A percentile compares a stretch with the other conserved stretches of the same genome.
Evolutionary conservation across 1,140 invertebrate genomes (phyloP).

Genomic region (Spodoptera frugiperda): DNA sequence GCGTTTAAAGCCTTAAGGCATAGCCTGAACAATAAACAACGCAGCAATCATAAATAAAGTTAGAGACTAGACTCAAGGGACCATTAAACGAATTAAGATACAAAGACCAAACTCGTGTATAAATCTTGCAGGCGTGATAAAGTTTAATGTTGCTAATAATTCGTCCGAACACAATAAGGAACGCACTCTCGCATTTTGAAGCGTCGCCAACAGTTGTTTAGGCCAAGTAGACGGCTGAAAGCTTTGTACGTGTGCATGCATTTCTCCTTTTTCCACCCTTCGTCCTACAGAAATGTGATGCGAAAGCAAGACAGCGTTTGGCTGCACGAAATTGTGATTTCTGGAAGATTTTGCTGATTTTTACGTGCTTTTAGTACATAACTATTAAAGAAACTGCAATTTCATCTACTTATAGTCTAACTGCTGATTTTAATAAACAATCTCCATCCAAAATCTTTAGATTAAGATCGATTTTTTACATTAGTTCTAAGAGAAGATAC

Average conservation of each 20-base stretch:
- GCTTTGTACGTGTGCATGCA: slow-evolving; percentile 1
- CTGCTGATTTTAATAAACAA: no score
- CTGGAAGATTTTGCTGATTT: no score
- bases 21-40: neutral
- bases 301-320: no score
- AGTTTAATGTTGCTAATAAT: slow-evolving; percentile 15
- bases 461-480: no score
- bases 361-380: no score
- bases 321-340: no score
- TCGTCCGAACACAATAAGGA: slow-evolving; percentile 3
- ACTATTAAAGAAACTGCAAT: no score
- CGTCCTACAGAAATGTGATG: neutral
- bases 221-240: neutral
- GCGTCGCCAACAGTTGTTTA: slow-evolving; percentile 24
- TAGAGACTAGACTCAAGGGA: slow-evolving; percentile 1
- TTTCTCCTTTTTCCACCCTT: neutral
- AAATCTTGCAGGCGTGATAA: slow-evolving; percentile 13
- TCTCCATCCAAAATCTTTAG: no score
- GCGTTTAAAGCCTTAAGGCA: neutral
- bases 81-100: slow-evolving; percentile 9
- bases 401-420: no score
- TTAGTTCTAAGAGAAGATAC: no score
- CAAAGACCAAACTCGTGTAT: slow-evolving; percentile 2
- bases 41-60: slow-evolving; percentile 4
- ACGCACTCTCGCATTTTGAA: slow-evolving; percentile 20